Evolutionary conservation across 1,140 invertebrate genomes (phyloP).

Genomic region (Heliothis subflexa): DNA sequence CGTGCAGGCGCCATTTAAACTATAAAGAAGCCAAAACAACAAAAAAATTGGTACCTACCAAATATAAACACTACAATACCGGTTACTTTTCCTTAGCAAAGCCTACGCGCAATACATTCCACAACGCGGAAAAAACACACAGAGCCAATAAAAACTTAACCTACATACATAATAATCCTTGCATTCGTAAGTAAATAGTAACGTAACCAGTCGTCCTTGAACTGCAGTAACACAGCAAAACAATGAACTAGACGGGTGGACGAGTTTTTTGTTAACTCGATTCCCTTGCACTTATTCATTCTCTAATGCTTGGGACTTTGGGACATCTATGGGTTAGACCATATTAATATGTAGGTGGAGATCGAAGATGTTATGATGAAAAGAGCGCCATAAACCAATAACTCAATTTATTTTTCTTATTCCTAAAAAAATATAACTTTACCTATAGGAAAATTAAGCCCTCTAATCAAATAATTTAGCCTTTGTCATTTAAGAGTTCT

Average conservation of each 20-base stretch:
- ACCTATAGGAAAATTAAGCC: too few species aligned
- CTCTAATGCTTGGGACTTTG: not conserved
- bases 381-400: too few species aligned
- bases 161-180: constrained; percentile 48
- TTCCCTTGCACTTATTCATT: constrained; percentile 1
- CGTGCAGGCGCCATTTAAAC: too few species aligned
- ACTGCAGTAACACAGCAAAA: constrained; percentile 45
- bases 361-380: too few species aligned
- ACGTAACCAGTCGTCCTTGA: constrained; percentile 45
- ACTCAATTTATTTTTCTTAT: too few species aligned
- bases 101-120: constrained; percentile 1
- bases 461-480: too few species aligned
- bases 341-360: not conserved
- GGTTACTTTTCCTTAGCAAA: not conserved
- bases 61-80: not conserved
- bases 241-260: constrained; percentile 30
- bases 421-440: too few species aligned
- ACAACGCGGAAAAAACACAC: constrained; percentile 39
- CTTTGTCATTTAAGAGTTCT: too few species aligned
- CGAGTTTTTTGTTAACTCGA: constrained; percentile 9
- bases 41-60: not conserved
- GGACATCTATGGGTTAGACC: not conserved
- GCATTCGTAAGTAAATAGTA: constrained; percentile 37
- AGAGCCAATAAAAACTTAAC: constrained; percentile 43
- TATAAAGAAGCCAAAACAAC: too few species aligned